These are phyloP conservation scores for Odontocerum albicorne DNA, from an alignment of 2,888 invertebrate genomes.

Conservation along the genomic window DNA sequence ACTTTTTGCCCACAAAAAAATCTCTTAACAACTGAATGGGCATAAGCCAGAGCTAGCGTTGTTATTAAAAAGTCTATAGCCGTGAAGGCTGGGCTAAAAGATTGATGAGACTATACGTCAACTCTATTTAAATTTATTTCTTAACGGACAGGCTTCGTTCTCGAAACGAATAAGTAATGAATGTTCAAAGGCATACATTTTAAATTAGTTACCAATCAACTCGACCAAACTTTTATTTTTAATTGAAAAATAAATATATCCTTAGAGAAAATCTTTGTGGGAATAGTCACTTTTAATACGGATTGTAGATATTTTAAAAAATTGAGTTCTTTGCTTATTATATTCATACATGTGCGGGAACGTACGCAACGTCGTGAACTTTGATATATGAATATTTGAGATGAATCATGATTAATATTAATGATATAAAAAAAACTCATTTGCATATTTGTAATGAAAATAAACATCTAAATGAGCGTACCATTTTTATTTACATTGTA, in stretches of 20 bases:
- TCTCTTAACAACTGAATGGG: conserved; percentile 16
- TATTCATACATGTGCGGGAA: too few relatives aligned
- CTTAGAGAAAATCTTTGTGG: too few relatives aligned
- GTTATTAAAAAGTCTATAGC: conserved; percentile 5
- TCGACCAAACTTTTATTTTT: conserved; percentile 26
- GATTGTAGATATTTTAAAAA: too few relatives aligned
- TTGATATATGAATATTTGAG: background rate
- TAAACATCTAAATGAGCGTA: background rate
- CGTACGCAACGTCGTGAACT: too few relatives aligned
- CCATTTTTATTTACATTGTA: too few relatives aligned
- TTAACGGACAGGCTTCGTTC: conserved; percentile 22
- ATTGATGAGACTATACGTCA: conserved; percentile 34
- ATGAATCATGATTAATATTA: conserved; percentile 4
- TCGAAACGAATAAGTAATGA: conserved; percentile 26
- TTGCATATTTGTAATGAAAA: conserved; percentile 2
- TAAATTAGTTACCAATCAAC: conserved; percentile 33
- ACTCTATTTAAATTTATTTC: conserved; percentile 34
- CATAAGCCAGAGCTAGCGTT: conserved; percentile 13
- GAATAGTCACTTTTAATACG: too few relatives aligned
- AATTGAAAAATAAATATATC: conserved; percentile 34
- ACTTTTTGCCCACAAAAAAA: conserved; percentile 21
- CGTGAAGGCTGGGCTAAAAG: conserved; percentile 15
- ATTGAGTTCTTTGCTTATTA: too few relatives aligned
- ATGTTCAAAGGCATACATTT: conserved; percentile 10
- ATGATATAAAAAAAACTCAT: conserved; percentile 2